A percentile compares a stretch with the other conserved stretches of the same genome.
Conservation (phyloP, 37 sponge, comb jelly and placozoan species). For the Axinella damicornis region DNA sequence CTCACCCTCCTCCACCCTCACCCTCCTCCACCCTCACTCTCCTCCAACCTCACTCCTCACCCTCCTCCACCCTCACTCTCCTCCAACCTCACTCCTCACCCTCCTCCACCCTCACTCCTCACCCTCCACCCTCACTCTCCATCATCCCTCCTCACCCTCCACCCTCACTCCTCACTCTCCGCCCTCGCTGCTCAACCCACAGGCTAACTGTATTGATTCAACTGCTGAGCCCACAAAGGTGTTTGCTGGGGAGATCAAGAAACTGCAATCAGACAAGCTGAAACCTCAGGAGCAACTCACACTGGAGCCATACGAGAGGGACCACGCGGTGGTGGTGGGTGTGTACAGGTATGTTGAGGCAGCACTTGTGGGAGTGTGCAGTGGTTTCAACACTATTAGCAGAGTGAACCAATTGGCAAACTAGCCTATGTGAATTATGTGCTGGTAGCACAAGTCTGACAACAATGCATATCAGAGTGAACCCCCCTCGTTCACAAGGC, state of each 20-base stretch:
- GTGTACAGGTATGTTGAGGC: slow-evolving; percentile 86
- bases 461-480: no score
- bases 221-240: slow-evolving; percentile 97
- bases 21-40: background rate
- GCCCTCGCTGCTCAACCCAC: background rate
- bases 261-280: slow-evolving; percentile 92
- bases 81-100: background rate
- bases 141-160: no score
- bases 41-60: background rate
- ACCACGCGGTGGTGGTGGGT: slow-evolving; percentile 99
- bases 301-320: slow-evolving; percentile 97
- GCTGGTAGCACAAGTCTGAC: no score
- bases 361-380: no score
- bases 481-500: no score
- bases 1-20: background rate
- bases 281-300: slow-evolving; percentile 99
- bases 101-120: background rate
- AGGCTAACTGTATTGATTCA: slow-evolving; percentile 99
- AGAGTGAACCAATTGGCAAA: no score
- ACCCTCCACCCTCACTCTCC: background rate
- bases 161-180: background rate
- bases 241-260: slow-evolving; percentile 98
- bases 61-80: background rate
- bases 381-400: no score
- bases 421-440: no score